phyloP scores from a whole-genome alignment of 37 sponge, comb jelly and placozoan species.

The Aplysina aerophoba region DNA sequence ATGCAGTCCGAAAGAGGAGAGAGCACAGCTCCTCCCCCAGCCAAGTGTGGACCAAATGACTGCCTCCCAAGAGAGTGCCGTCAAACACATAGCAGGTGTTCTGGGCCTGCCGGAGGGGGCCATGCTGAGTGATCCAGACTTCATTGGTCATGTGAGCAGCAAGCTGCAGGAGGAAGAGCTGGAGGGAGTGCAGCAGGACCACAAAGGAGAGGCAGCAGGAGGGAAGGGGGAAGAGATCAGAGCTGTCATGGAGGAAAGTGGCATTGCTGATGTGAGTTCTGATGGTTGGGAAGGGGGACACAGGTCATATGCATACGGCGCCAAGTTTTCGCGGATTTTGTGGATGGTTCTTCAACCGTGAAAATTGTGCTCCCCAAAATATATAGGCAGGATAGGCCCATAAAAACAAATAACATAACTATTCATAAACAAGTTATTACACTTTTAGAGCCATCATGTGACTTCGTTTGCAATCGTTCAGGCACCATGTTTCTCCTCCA shows the following conservation, averaged over 20 bases:
- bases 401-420: too few relatives aligned
- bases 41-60: neutral
- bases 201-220: neutral
- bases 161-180: slow-evolving; percentile 18
- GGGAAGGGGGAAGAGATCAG: neutral
- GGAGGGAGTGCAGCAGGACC: slow-evolving; percentile 2
- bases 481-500: too few relatives aligned
- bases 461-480: too few relatives aligned
- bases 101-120: neutral
- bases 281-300: neutral
- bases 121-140: neutral
- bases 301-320: neutral
- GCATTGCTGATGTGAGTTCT: neutral
- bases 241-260: neutral
- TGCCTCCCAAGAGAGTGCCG: neutral
- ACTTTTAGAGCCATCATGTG: too few relatives aligned
- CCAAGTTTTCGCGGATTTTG: too few relatives aligned
- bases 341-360: too few relatives aligned
- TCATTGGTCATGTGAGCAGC: neutral
- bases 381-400: too few relatives aligned
- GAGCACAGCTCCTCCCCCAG: neutral
- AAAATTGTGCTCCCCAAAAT: too few relatives aligned
- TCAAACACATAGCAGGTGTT: neutral
- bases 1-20: slow-evolving; percentile 15
- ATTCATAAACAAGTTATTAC: too few relatives aligned